Evolutionary conservation across 2,113 vertebrate species (phyloP).

Genomic region (Alligator mississippiensis): DNA sequence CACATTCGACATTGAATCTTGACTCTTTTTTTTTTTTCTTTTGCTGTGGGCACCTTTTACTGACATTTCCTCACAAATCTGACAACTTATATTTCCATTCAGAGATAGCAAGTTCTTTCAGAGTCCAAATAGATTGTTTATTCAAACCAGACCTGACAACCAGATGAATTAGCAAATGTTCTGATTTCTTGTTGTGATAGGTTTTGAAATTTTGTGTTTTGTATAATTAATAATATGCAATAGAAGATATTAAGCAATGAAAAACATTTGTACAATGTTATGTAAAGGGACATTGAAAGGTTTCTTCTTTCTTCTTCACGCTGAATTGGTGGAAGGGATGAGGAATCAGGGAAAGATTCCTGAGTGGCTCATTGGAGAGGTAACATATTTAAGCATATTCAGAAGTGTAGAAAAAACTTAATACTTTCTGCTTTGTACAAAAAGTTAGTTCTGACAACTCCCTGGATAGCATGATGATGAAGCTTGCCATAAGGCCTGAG

Average conservation of each 20-base stretch:
- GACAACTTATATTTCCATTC: conserved; percentile 18
- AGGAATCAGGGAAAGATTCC: neutral
- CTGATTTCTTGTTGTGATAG: neutral
- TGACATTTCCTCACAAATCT: conserved; percentile 14
- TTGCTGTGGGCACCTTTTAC: neutral
- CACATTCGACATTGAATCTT: neutral
- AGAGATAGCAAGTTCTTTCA: neutral
- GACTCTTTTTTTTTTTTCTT: neutral
- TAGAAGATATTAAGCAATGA: neutral
- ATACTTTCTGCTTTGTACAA: neutral
- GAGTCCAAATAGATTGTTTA: neutral
- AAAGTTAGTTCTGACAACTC: neutral
- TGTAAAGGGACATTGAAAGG: neutral
- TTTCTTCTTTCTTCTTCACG: neutral
- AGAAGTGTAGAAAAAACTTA: neutral
- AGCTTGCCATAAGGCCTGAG: neutral
- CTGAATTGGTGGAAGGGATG: neutral
- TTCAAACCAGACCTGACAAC: neutral
- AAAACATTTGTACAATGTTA: neutral
- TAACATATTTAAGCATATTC: neutral
- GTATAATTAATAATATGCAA: neutral
- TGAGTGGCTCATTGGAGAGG: neutral
- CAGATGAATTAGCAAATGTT: conserved; percentile 36
- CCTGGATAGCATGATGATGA: neutral
- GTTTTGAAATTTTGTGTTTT: neutral